Conservation (phyloP, 1,140 invertebrate species). For the Eumeta japonica region DNA sequence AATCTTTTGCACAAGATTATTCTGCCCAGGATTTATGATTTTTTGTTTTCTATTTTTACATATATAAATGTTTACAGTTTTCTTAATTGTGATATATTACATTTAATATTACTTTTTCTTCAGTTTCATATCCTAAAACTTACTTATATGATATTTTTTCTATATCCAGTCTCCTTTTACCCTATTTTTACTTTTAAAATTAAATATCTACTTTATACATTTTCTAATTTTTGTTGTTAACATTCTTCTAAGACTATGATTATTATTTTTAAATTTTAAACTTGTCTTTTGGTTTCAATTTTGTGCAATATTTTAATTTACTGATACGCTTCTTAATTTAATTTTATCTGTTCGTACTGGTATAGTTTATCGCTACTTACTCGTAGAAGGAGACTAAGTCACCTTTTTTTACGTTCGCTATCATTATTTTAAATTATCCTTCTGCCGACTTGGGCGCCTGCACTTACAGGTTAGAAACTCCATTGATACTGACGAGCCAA, state of each 20-base stretch:
- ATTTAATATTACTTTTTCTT: no score
- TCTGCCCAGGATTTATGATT: no score
- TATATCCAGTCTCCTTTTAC: not conserved
- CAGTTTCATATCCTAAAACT: no score
- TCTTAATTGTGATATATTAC: no score
- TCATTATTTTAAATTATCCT: not conserved
- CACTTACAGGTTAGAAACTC: slow-evolving; percentile 34
- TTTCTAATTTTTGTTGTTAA: not conserved
- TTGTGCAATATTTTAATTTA: not conserved
- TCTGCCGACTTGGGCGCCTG: not conserved
- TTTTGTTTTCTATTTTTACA: no score
- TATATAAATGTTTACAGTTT: no score
- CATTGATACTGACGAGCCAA: slow-evolving; percentile 34
- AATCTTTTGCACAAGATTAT: no score
- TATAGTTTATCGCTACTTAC: not conserved
- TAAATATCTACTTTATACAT: not conserved
- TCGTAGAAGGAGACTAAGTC: no score
- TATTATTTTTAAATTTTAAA: not conserved
- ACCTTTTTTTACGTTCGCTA: not conserved
- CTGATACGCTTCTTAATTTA: not conserved
- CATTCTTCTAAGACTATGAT: not conserved
- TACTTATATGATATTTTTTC: not conserved
- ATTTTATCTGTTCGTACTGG: not conserved
- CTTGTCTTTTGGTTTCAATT: not conserved
- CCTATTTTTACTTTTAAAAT: not conserved